A percentile compares a stretch with the other conserved stretches of the same genome.
Conservation (phyloP, 2,113 vertebrate genomes). For the Oophaga pumilio region DNA sequence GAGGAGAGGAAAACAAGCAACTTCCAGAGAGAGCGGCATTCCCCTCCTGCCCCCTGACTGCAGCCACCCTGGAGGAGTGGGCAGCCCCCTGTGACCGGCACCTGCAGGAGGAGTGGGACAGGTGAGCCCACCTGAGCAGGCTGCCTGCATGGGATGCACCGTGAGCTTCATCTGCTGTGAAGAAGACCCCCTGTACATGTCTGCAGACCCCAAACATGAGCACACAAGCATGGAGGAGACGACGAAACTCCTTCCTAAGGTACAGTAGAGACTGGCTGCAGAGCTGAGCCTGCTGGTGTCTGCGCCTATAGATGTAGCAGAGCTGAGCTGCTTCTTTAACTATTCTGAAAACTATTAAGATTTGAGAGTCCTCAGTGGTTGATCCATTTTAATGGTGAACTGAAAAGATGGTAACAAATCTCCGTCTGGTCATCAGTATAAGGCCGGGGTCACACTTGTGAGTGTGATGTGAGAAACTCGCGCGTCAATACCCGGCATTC, state of each 20-base stretch:
- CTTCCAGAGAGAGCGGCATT: neutral
- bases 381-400: too few relatives aligned
- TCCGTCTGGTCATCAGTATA: too few relatives aligned
- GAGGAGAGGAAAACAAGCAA: conserved; percentile 48
- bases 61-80: neutral
- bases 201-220: conserved; percentile 67
- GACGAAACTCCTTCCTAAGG: conserved; percentile 63
- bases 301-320: neutral
- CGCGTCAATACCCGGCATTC: too few relatives aligned
- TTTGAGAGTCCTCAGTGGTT: too few relatives aligned
- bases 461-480: too few relatives aligned
- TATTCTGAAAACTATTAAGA: neutral
- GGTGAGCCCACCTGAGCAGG: conserved; percentile 46
- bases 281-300: neutral
- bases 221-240: conserved; percentile 71
- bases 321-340: neutral
- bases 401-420: too few relatives aligned
- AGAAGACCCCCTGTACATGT: conserved; percentile 70
- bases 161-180: conserved; percentile 84
- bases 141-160: conserved; percentile 82
- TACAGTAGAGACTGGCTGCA: conserved; percentile 46
- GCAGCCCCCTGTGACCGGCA: neutral
- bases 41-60: conserved; percentile 12
- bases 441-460: too few relatives aligned
- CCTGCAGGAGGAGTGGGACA: neutral